Conservation (phyloP, 2,113 vertebrate species). For the Bostrychus sinensis region DNA sequence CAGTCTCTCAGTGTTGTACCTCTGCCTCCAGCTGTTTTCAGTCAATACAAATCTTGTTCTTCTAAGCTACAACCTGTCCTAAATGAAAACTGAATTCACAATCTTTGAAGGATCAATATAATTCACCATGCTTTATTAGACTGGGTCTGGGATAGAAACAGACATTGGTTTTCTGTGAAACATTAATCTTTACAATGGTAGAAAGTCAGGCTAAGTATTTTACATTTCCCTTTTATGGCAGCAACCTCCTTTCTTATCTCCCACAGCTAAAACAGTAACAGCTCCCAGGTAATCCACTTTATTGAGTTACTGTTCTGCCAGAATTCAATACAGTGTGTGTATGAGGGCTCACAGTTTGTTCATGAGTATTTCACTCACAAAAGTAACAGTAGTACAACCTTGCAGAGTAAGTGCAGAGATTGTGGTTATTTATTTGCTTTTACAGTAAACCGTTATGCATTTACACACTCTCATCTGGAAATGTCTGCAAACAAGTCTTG, state of each 20-base stretch:
- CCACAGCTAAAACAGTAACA: constrained; percentile 29
- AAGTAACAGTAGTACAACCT: neutral
- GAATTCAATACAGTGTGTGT: constrained; percentile 25
- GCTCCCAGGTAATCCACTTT: constrained; percentile 37
- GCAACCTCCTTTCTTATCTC: constrained; percentile 20
- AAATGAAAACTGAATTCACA: constrained; percentile 34
- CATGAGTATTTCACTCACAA: constrained; percentile 2
- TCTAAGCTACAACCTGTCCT: neutral
- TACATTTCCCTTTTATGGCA: constrained; percentile 21
- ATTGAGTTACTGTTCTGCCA: constrained; percentile 24
- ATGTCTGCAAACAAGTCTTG: neutral
- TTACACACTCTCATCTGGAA: too few relatives aligned
- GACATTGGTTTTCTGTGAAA: constrained; percentile 15
- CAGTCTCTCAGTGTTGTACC: constrained; percentile 24
- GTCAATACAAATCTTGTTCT: constrained; percentile 32
- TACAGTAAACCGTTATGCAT: too few relatives aligned
- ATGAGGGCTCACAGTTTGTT: neutral
- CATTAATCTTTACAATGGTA: constrained; percentile 9
- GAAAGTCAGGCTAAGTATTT: constrained; percentile 8
- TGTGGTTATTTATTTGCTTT: constrained; percentile 2
- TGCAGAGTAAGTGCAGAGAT: constrained; percentile 1
- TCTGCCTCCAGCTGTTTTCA: constrained; percentile 26
- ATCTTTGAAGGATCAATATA: constrained; percentile 50
- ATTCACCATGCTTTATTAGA: constrained; percentile 34
- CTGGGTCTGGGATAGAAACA: constrained; percentile 37